Evolutionary conservation across 1,140 invertebrate species (phyloP).

Genomic region (Trichomalopsis sarcophagae): DNA sequence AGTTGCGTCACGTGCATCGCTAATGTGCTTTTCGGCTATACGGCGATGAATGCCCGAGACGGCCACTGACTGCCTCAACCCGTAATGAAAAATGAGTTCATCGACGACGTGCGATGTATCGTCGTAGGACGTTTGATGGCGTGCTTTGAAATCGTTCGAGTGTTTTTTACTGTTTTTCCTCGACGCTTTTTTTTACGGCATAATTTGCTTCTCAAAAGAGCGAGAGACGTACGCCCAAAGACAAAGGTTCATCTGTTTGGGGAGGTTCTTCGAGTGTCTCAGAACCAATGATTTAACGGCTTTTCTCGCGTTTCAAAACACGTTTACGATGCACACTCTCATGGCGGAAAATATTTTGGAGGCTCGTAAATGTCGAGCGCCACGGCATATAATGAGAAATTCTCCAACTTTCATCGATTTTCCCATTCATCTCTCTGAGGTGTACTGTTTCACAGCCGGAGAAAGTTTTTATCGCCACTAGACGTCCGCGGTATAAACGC

Average conservation of each 20-base stretch:
- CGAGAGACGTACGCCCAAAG: not conserved
- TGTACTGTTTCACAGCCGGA: too few species aligned
- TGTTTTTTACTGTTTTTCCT: not conserved
- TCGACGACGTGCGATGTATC: not conserved
- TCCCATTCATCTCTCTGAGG: not conserved
- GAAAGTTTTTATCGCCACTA: too few species aligned
- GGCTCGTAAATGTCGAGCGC: not conserved
- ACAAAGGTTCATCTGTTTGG: constrained; percentile 42
- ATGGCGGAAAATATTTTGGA: not conserved
- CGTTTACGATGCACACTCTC: not conserved
- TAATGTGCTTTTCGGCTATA: constrained; percentile 61
- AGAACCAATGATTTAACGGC: constrained; percentile 23
- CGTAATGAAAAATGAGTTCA: constrained; percentile 41
- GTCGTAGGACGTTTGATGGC: not conserved
- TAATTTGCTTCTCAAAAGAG: not conserved
- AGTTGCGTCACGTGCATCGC: constrained; percentile 62
- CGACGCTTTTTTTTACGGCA: not conserved
- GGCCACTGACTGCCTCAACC: not conserved
- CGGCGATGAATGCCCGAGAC: constrained; percentile 8
- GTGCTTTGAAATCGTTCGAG: not conserved
- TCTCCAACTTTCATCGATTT: too few species aligned
- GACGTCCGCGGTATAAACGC: not conserved
- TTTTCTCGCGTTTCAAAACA: not conserved
- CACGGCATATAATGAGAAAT: not conserved
- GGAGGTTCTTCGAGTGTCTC: not conserved